phyloP scores from a whole-genome alignment of 2,888 invertebrate species.

The Nyleta sp. region DNA sequence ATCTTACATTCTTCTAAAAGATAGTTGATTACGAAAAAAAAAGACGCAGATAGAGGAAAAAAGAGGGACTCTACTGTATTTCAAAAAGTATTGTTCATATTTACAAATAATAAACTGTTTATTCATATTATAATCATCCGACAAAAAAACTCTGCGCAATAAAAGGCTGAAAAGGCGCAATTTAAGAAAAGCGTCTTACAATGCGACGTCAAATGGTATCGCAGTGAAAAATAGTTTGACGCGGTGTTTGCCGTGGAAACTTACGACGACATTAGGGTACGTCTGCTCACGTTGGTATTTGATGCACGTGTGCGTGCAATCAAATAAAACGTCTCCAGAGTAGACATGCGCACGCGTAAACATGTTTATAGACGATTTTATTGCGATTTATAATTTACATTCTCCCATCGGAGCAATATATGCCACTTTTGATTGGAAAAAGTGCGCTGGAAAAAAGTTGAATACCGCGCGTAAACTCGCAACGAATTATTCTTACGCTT shows the following conservation, averaged over 20 bases:
- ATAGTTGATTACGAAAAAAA: too few species aligned
- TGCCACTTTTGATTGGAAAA: slow-evolving; percentile 2
- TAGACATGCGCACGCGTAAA: slow-evolving; percentile 20
- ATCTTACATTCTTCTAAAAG: too few species aligned
- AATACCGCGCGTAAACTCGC: background rate
- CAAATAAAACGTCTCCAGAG: slow-evolving; percentile 21
- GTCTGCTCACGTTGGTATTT: slow-evolving; percentile 36
- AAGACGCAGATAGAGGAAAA: too few species aligned
- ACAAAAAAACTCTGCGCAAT: too few species aligned
- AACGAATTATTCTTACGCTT: background rate
- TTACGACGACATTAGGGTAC: slow-evolving; percentile 32
- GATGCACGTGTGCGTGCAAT: slow-evolving; percentile 42
- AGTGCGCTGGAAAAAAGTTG: background rate
- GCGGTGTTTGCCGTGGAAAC: slow-evolving; percentile 36
- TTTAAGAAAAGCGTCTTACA: background rate
- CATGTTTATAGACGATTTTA: slow-evolving; percentile 21
- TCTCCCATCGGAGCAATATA: slow-evolving; percentile 9
- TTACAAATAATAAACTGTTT: too few species aligned
- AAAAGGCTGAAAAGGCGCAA: too few species aligned
- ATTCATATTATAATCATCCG: too few species aligned
- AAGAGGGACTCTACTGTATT: too few species aligned
- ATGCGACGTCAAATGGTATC: background rate
- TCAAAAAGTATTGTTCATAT: too few species aligned
- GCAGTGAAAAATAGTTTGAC: slow-evolving; percentile 7
- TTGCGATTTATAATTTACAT: slow-evolving; percentile 24